Evolutionary conservation across 1,140 invertebrate species (phyloP).

Genomic region (Nomia melanderi): DNA sequence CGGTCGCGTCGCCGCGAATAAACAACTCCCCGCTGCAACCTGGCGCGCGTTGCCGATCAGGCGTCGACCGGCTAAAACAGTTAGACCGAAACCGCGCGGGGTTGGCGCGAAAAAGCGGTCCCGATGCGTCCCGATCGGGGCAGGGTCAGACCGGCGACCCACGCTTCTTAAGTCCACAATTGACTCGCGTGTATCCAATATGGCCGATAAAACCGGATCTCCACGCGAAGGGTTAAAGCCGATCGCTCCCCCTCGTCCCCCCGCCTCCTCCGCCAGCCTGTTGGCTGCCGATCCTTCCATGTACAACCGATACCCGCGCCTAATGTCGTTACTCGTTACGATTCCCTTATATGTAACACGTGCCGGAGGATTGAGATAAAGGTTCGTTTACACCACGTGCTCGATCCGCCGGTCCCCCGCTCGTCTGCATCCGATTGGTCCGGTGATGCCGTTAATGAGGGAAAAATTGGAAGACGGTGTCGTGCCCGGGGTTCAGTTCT

Average conservation of each 20-base stretch:
- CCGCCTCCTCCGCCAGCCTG: too few relatives aligned
- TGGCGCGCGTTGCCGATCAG: too few relatives aligned
- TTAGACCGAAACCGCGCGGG: background rate
- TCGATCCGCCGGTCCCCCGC: background rate
- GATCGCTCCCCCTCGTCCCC: background rate
- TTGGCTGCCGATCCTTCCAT: slow-evolving; percentile 4
- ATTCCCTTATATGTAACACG: slow-evolving; percentile 67
- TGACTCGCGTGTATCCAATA: slow-evolving; percentile 54
- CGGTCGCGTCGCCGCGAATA: background rate
- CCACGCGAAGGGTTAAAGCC: slow-evolving; percentile 39
- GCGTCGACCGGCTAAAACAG: slow-evolving; percentile 25
- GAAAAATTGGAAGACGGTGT: slow-evolving; percentile 15
- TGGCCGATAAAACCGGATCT: slow-evolving; percentile 68
- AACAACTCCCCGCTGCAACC: too few relatives aligned
- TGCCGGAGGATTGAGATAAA: slow-evolving; percentile 54
- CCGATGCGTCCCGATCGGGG: slow-evolving; percentile 50
- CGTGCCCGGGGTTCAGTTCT: too few relatives aligned
- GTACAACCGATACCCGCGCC: slow-evolving; percentile 38
- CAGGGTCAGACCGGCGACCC: slow-evolving; percentile 36
- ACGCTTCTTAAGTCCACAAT: slow-evolving; percentile 49
- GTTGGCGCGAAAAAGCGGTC: slow-evolving; percentile 47
- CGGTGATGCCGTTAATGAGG: slow-evolving; percentile 50
- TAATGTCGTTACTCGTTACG: slow-evolving; percentile 70
- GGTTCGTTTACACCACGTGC: slow-evolving; percentile 55
- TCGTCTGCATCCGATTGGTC: slow-evolving; percentile 17